Base-by-base conservation (phyloP, 2,888 invertebrate genomes). In the Philaethria dido region DNA sequence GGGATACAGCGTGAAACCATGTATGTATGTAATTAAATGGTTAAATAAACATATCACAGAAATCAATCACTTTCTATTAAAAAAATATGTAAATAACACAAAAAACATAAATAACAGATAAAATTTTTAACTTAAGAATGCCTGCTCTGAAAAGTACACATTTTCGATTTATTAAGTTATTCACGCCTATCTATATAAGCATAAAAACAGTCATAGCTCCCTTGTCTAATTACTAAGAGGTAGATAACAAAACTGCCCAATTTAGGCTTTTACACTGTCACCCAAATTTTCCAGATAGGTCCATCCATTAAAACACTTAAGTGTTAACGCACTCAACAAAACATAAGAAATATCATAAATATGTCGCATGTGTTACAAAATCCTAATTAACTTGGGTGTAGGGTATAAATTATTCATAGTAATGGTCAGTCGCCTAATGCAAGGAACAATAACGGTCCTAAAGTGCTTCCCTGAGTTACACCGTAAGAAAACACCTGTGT, bases 331-430 rank as follows among this genome's bases (percentile, higher is more conserved):
- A 60, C 59, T 45, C 25, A 16, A 18, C 22, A 25, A 18, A 29
- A 57, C 57, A 25, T 11, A 44, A 60, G 54, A 54, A n/a, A 62
- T 69, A 65, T 57, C 68, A 55, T 68, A 64, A 66, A 69, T 42
- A 65, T 57, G 60, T 60, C 72, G 62, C 73, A 75, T 74, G 72
- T 73, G 73, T 63, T 64, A 64, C 71, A 69, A 76, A 77, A 77
- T 74, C 73, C 78, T 78, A 78, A 78, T 75, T 72, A 73, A 75
- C 74, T 70, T 69, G 67, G 65, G 64, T 73, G 70, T 72, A 72
- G 72, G 33, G n/a, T 75, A 80, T 82, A 75, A 82, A 81, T 78
- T 77, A 81, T 81, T 80, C 78, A 80, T 71, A 72, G 72, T 78
- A 79, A 82, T 78, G 80, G 79, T 77, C 80, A 80, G 67, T 77